Base-by-base conservation (phyloP, 2,888 invertebrate species). In the Eumacrocentrus americanus region DNA sequence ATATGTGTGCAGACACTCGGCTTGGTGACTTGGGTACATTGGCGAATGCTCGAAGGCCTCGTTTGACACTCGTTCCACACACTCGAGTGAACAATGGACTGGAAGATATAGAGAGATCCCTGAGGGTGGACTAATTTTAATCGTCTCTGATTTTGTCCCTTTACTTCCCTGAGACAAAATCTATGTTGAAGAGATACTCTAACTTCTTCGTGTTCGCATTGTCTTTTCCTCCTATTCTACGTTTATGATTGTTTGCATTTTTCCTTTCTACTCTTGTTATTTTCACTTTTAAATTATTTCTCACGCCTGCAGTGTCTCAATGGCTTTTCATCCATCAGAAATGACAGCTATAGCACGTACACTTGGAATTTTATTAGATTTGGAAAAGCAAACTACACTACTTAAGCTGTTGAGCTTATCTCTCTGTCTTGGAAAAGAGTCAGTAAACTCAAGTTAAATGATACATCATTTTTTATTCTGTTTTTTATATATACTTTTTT, bases 41-140 rank as follows among this genome's bases (percentile, higher is more conserved):
- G 40, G n/a, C 25, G 23, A 42, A 29, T n/a, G 34, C 55, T 56
- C 22, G 12, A 47, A 47, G 44, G 52, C 16, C 46, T 56, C 47
- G 47, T 56, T 56, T 56, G 54, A n/a, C 44, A 54, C 54, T 54
- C 20, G 29, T 54, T 34, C 34, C 20, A n/a, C 29, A 6, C 23
- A 47, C 47, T 56, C 22, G 55, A 47, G 14, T 47, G 35, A 56
- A 56, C 55, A 56, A 56, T 56, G 37, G 37, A 22, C 37, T 14
- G 23, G 46, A 37, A 56, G 4, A 47, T 23, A 47, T 46, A 46
- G 12, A 55, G 6, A 48, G 5, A 12, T 25, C 11, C 23, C 14
- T 56, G 14, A 56, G 35, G 29, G 20, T 22, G 12, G 16, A 20
- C 54, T 56, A 56, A 48, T 56, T 56, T 56, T 48, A 56, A 56